Conservation (phyloP, 2,113 vertebrate genomes). For the Labeo catla region DNA sequence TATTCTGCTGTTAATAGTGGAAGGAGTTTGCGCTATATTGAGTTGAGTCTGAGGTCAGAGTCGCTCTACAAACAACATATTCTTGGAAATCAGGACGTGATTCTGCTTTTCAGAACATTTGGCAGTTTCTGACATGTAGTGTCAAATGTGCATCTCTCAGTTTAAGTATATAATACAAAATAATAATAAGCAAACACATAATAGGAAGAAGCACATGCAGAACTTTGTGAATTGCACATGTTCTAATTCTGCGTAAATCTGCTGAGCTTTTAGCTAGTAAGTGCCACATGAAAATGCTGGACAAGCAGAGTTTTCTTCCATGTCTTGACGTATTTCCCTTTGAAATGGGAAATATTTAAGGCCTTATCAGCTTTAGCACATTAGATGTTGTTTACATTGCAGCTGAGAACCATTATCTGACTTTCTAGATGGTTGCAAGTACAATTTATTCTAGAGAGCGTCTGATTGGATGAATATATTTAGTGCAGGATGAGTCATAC, state of each 20-base stretch:
- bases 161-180: not conserved
- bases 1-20: constrained; percentile 1
- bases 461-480: not conserved
- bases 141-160: not conserved
- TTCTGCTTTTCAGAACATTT: not conserved
- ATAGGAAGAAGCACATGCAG: not conserved
- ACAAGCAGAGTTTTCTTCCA: not conserved
- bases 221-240: not conserved
- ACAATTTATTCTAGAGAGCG: not conserved
- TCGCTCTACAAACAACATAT: not conserved
- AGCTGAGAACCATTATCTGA: not conserved
- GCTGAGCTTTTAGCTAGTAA: not conserved
- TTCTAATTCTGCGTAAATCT: not conserved
- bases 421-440: not conserved
- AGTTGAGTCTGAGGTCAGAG: constrained; percentile 13
- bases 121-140: not conserved
- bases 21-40: not conserved
- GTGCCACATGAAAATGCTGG: not conserved
- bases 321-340: not conserved
- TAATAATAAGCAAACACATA: not conserved
- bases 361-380: not conserved
- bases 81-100: constrained; percentile 5
- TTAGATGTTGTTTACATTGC: not conserved
- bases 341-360: constrained; percentile 7
- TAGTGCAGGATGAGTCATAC: not conserved